Conservation (phyloP, 2,797 vertebrate species). For the Margarornis squamiger region DNA sequence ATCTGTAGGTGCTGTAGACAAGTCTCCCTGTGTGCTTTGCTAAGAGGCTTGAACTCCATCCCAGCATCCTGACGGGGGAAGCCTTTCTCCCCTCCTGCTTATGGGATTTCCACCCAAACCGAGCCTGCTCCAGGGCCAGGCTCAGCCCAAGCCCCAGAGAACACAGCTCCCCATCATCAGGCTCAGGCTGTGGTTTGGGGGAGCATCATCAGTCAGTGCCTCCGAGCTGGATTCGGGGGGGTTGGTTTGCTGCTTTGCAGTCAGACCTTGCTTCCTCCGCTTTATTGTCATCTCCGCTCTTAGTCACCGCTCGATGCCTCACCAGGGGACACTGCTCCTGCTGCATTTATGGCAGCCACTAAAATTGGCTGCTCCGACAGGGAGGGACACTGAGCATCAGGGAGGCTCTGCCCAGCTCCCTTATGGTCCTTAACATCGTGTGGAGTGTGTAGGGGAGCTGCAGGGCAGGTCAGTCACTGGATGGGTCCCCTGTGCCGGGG, state of each 20-base stretch:
- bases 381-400: not conserved
- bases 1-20: not conserved
- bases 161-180: not conserved
- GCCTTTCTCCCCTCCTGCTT: not conserved
- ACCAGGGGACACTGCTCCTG: conserved; percentile 64
- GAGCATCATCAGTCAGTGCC: not conserved
- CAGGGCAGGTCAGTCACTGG: not conserved
- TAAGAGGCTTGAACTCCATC: not conserved
- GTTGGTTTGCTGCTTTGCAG: conserved; percentile 56
- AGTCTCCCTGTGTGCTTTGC: not conserved
- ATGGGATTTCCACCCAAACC: not conserved
- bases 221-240: not conserved
- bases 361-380: not conserved
- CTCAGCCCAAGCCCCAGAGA: not conserved
- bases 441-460: not conserved
- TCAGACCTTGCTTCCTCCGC: conserved; percentile 57
- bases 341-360: conserved; percentile 57
- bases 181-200: not conserved
- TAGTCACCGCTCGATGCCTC: conserved; percentile 67
- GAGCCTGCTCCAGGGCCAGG: fast-evolving
- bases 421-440: fast-evolving
- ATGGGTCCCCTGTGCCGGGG: not conserved
- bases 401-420: not conserved
- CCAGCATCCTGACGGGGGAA: not conserved
- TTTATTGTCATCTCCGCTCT: conserved; percentile 65